Conservation (phyloP, 2,888 invertebrate species). For the Melinaea menophilus region DNA sequence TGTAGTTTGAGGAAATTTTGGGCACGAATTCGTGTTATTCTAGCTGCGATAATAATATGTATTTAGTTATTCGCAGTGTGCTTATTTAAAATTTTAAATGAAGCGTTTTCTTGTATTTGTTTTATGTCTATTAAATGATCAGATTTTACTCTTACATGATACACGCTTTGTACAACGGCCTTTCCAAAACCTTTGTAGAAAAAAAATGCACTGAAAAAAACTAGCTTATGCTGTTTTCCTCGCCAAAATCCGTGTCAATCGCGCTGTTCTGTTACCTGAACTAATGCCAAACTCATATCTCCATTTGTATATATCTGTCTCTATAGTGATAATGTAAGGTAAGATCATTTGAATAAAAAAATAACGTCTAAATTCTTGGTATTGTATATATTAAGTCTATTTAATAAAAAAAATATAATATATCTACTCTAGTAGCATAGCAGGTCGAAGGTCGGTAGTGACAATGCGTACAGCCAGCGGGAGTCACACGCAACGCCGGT, state of each 20-base stretch:
- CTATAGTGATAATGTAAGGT: too few relatives aligned
- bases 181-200: background rate
- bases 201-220: background rate
- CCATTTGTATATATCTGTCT: too few relatives aligned
- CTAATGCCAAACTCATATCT: too few relatives aligned
- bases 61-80: slow-evolving; percentile 2
- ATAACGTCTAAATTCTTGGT: too few relatives aligned
- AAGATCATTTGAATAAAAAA: too few relatives aligned
- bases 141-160: too few relatives aligned
- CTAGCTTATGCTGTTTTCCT: too few relatives aligned
- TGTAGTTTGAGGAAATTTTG: slow-evolving; percentile 30
- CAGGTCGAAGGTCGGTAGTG: slow-evolving; percentile 39
- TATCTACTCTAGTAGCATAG: slow-evolving; percentile 10
- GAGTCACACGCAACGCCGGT: slow-evolving; percentile 47
- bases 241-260: too few relatives aligned
- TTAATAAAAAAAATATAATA: too few relatives aligned
- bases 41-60: slow-evolving; percentile 10
- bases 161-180: too few relatives aligned
- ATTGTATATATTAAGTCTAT: background rate
- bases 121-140: background rate
- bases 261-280: too few relatives aligned
- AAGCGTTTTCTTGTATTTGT: background rate
- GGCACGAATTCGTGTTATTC: slow-evolving; percentile 24
- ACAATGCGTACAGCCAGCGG: slow-evolving; percentile 38
- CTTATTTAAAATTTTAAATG: background rate